Evolutionary conservation across 2,888 invertebrate species (phyloP), one percentile per base, ranked within the genome.

Genomic region (Chymomyza caudatula): DNA sequence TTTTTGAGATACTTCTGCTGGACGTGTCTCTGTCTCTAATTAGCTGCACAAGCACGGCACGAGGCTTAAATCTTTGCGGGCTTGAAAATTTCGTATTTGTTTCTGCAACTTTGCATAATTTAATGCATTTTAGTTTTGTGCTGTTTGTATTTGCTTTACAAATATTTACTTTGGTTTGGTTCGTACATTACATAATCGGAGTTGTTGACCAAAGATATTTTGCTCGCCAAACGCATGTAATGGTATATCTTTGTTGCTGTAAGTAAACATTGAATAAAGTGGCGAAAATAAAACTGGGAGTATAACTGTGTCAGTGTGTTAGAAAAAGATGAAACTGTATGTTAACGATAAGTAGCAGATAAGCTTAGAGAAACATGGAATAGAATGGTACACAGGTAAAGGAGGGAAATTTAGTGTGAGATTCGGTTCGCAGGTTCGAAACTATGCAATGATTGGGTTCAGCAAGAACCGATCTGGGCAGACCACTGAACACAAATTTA

Each of bases 71-170:
- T 59, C 58, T 59, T 49, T 25, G 13, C 23, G 37, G n/a, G 47
- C 25, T 47, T 44, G 22, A 2, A 20, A 43, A 42, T 42, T 53
- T 37, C 42, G 37, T 57, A 44, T 53, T 42, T 43, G 51, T 54
- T 44, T 53, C 53, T 54, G 49, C 55, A 54, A 65, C 69, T 71
- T 84, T 78, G 77, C 77, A 78, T 74, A 77, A 76, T 81, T 84
- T 77, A 72, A 79, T 84, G 82, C 76, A 82, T 69, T 81, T 77
- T 65, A 63, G 59, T 65, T 62, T 55, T 55, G 44, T 44, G 47
- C 22, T 60, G 29, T 63, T 63, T 67, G 59, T 19, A 37, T 65
- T 65, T 58, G 64, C 37, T 61, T 69, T 57, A 64, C 55, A 52
- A 52, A 37, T 52, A 60, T 60, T 60, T 60, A 25, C 51, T 74